phyloP scores from a whole-genome alignment of 2,888 invertebrate genomes.

The Philaethria dido region DNA sequence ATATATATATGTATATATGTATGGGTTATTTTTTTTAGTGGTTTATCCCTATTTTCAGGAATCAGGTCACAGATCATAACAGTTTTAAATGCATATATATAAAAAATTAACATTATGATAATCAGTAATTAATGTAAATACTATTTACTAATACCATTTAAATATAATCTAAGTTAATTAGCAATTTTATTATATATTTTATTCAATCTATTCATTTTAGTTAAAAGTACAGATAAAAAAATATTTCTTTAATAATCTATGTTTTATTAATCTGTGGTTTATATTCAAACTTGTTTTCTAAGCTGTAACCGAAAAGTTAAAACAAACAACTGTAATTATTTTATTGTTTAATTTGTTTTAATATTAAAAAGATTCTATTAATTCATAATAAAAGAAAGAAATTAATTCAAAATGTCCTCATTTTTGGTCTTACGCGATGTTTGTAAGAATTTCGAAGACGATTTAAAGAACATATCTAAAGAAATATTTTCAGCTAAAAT shows the following conservation, averaged over 20 bases:
- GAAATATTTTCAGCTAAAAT: slow-evolving; percentile 59
- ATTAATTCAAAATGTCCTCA: slow-evolving; percentile 54
- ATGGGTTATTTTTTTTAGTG: too few relatives aligned
- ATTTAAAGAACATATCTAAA: slow-evolving; percentile 51
- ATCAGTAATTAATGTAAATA: too few relatives aligned
- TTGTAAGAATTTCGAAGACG: slow-evolving; percentile 60
- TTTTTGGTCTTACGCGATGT: slow-evolving; percentile 63
- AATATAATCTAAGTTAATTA: too few relatives aligned
- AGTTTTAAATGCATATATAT: too few relatives aligned
- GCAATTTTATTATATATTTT: not conserved
- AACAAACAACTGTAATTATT: too few relatives aligned
- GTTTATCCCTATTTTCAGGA: slow-evolving; percentile 8
- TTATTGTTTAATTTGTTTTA: not conserved
- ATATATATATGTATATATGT: too few relatives aligned
- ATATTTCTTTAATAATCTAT: not conserved
- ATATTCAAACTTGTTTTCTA: slow-evolving; percentile 2
- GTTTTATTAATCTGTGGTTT: not conserved
- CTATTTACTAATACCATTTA: too few relatives aligned
- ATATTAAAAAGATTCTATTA: not conserved
- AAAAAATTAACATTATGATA: too few relatives aligned
- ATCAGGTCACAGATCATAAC: not conserved
- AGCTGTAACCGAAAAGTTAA: slow-evolving; percentile 17
- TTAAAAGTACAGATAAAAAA: not conserved
- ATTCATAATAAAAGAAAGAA: not conserved
- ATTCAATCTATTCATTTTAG: not conserved